Evolutionary conservation across 2,797 vertebrate species (phyloP).

Genomic region (Myoxocephalus aenaeus): DNA sequence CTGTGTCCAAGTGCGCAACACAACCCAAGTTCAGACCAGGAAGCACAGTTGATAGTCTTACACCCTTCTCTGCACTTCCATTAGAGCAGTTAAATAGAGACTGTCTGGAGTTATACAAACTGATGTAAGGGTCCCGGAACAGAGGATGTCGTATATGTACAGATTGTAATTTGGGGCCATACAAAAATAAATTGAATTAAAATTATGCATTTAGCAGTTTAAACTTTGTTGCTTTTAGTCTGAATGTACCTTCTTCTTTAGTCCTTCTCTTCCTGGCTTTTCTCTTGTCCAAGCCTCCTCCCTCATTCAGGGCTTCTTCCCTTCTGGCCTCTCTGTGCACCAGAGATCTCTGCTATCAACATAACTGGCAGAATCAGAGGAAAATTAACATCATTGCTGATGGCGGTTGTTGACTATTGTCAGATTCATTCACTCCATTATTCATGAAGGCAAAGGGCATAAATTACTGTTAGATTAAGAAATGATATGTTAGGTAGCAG

Average conservation of each 20-base stretch:
- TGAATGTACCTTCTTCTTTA: neutral
- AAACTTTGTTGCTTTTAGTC: too few relatives aligned
- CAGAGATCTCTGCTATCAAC: slow-evolving; percentile 57
- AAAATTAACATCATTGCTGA: slow-evolving; percentile 39
- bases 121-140: too few relatives aligned
- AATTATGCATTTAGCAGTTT: too few relatives aligned
- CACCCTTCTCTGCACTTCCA: too few relatives aligned
- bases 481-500: slow-evolving; percentile 56
- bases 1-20: too few relatives aligned
- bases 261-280: slow-evolving; percentile 8
- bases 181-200: too few relatives aligned
- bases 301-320: slow-evolving; percentile 1
- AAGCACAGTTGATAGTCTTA: too few relatives aligned
- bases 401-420: slow-evolving; percentile 75
- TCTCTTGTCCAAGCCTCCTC: neutral
- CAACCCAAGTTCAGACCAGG: too few relatives aligned
- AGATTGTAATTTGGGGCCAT: too few relatives aligned
- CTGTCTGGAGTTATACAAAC: too few relatives aligned
- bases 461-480: slow-evolving; percentile 76
- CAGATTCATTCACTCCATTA: slow-evolving; percentile 75
- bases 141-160: too few relatives aligned
- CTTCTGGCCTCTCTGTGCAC: slow-evolving; percentile 34
- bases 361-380: slow-evolving; percentile 77
- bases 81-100: too few relatives aligned
- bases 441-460: slow-evolving; percentile 52